Base-by-base conservation (phyloP, 2,888 invertebrate species). In the Ariolimax columbianus region DNA sequence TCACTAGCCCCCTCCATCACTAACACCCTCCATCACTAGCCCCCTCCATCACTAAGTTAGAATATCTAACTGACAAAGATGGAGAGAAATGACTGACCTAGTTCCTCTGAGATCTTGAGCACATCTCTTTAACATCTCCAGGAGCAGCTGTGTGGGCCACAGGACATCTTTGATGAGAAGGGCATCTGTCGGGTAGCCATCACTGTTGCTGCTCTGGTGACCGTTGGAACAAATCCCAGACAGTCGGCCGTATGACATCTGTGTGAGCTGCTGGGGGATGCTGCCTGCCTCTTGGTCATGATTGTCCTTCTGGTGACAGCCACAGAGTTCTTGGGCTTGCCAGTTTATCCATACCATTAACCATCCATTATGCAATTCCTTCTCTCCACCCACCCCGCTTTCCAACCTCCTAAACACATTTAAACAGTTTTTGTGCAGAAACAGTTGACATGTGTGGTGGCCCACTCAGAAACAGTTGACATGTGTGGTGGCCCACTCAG, bases 101-200 rank as follows among this genome's bases (percentile, higher is more conserved):
- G n/a, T n/a, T n/a, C n/a, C n/a, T n/a, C n/a, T n/a, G n/a, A n/a
- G n/a, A n/a, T n/a, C n/a, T n/a, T n/a, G n/a, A n/a, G n/a, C n/a
- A n/a, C n/a, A n/a, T n/a, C n/a, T 47, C 9, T 55, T 38, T 38
- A 14, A 11, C 59, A 9, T 78, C 30, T 59, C 0, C 96, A 97
- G 98, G 97, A 97, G 94, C 95, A 98, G 90, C 96, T 98, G 93
- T 98, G 98, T 95, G 97, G 97, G 94, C 96, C 98, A 63, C 96
- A 97, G 59, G 98, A 98, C 94, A 97, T 98, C n/a, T 95, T 98
- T 73, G 98, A 98, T 94, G 97, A 97, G 85, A 97, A 92, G 75
- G 93, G 97, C 0, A 96, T 97, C 26, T 97, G 97, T 1, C 97
- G 97, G 93, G 96, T 98, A 40, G 97, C 98, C 78, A 96, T 97